Conservation (phyloP, 2,797 vertebrate genomes). For the Spinus olivaceus region DNA sequence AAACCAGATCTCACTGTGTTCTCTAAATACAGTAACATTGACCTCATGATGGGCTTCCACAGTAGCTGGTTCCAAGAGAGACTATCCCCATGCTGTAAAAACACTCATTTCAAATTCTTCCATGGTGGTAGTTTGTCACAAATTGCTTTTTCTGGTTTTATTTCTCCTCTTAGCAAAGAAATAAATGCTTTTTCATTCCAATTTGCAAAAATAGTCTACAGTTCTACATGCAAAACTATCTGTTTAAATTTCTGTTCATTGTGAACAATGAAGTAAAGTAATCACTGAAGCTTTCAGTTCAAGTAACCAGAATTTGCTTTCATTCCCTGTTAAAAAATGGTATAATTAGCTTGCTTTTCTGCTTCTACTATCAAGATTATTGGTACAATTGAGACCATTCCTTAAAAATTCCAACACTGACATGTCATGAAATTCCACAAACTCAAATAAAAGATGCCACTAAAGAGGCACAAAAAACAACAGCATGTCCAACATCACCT, state of each 20-base stretch:
- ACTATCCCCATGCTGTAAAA: not conserved
- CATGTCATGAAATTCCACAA: not conserved
- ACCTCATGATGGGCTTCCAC: not conserved
- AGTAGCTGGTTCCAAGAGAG: not conserved
- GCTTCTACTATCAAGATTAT: not conserved
- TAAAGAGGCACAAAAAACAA: not conserved
- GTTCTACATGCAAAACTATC: not conserved
- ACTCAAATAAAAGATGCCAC: not conserved
- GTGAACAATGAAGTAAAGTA: not conserved
- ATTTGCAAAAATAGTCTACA: not conserved
- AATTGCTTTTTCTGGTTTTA: not conserved
- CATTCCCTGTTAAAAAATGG: not conserved
- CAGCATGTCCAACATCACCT: not conserved
- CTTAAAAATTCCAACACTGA: not conserved
- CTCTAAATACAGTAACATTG: not conserved
- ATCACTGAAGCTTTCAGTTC: not conserved
- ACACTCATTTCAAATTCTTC: not conserved
- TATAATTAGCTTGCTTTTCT: not conserved
- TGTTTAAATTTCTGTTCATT: not conserved
- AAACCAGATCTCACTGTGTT: rapidly evolving
- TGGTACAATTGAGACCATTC: not conserved
- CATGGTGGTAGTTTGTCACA: not conserved
- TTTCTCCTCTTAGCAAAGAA: not conserved
- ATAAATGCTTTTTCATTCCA: not conserved
- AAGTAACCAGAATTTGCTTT: not conserved